Conservation (phyloP, 2,113 vertebrate species). For the Melanostigma gelatinosum region DNA sequence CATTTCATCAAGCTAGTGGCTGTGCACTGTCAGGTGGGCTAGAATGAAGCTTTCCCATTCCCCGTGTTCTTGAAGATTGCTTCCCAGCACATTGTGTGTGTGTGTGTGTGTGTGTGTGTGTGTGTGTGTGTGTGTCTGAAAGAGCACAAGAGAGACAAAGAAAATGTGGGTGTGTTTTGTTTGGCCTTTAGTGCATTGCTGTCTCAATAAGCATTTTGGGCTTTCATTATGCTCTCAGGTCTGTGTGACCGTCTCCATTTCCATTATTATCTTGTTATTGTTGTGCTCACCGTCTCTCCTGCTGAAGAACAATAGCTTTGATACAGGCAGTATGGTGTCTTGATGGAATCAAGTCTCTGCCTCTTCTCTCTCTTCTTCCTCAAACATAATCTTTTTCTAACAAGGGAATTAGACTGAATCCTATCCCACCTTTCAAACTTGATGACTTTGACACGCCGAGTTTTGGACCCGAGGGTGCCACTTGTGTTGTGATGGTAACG, state of each 20-base stretch:
- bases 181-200: conserved; percentile 26
- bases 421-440: conserved; percentile 22
- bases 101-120: neutral
- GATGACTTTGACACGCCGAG: conserved; percentile 10
- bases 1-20: conserved; percentile 67
- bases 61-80: conserved; percentile 64
- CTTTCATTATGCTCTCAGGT: conserved; percentile 55
- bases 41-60: conserved; percentile 44
- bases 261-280: conserved; percentile 58
- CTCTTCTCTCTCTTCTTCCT: conserved; percentile 13
- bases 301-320: conserved; percentile 54
- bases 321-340: conserved; percentile 24
- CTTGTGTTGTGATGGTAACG: conserved; percentile 9
- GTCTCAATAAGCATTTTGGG: conserved; percentile 58
- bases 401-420: conserved; percentile 29
- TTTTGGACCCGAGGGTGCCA: neutral
- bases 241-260: conserved; percentile 61
- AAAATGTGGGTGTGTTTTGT: conserved; percentile 44
- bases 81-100: conserved; percentile 28
- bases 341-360: conserved; percentile 36
- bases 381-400: conserved; percentile 26
- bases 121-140: conserved; percentile 5
- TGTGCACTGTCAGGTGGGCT: conserved; percentile 56
- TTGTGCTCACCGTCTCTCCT: conserved; percentile 49
- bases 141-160: neutral